Evolutionary conservation across 2,113 vertebrate species (phyloP).

Genomic region (Ornithorhynchus anatinus): DNA sequence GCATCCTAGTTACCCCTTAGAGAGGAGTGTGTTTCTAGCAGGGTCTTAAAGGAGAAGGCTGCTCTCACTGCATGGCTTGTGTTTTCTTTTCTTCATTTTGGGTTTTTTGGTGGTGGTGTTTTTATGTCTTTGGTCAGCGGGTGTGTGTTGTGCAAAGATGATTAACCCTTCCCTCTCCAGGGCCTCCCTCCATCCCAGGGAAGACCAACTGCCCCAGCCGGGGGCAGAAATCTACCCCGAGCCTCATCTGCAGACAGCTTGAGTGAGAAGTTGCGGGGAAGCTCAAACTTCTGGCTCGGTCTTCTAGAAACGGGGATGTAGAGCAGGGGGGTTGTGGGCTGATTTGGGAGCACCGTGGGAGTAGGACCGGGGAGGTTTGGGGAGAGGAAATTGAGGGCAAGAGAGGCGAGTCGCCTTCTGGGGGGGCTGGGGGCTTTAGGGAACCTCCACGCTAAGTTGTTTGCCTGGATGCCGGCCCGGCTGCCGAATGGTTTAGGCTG

Average conservation of each 20-base stretch:
- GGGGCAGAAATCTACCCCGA: neutral
- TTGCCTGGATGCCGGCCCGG: neutral
- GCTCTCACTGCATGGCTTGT: neutral
- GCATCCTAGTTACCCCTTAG: slow-evolving; percentile 3
- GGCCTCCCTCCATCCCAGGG: neutral
- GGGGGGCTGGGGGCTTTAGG: too few species aligned
- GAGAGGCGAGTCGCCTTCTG: too few species aligned
- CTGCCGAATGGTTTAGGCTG: neutral
- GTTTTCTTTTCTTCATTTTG: neutral
- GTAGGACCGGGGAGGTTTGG: neutral
- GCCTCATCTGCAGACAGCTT: too few species aligned
- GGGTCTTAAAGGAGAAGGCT: slow-evolving; percentile 21
- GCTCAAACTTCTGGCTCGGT: slow-evolving; percentile 35
- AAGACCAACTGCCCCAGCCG: neutral
- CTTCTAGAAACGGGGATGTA: neutral
- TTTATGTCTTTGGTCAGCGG: neutral
- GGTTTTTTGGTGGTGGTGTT: neutral
- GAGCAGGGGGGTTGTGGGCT: neutral
- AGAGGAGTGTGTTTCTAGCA: slow-evolving; percentile 30
- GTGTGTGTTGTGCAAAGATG: neutral
- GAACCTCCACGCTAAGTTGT: slow-evolving; percentile 6
- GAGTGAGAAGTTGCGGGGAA: too few species aligned
- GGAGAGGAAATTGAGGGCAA: neutral
- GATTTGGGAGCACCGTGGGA: neutral
- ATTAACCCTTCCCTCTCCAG: neutral